Evolutionary conservation across 2,888 invertebrate species (phyloP).

Genomic region (Rhagium mordax): DNA sequence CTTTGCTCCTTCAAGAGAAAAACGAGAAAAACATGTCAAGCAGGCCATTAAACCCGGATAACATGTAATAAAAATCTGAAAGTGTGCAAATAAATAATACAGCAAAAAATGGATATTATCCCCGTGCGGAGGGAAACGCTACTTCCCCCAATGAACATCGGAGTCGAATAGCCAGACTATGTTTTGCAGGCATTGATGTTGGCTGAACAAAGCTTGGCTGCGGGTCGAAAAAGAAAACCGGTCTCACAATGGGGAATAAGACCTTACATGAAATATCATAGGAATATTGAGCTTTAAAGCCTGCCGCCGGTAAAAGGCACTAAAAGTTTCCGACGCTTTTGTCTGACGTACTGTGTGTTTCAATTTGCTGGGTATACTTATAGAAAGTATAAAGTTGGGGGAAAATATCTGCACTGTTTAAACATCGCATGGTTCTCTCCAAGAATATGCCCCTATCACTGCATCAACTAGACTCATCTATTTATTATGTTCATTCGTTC

Average conservation of each 20-base stretch:
- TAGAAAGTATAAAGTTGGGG: too few species aligned
- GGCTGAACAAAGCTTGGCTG: constrained; percentile 25
- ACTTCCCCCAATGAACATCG: constrained; percentile 29
- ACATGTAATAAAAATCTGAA: constrained; percentile 54
- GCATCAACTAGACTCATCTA: too few species aligned
- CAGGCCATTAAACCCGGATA: constrained; percentile 53
- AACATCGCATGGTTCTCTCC: too few species aligned
- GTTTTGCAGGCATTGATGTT: constrained; percentile 35
- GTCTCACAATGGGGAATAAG: constrained; percentile 32
- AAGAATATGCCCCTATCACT: too few species aligned
- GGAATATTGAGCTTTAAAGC: constrained; percentile 30
- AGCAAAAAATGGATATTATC: constrained; percentile 46
- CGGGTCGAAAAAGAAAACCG: constrained; percentile 28
- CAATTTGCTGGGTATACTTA: too few species aligned
- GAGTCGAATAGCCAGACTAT: constrained; percentile 35
- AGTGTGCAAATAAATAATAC: constrained; percentile 54
- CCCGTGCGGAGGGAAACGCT: constrained; percentile 20
- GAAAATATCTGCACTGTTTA: too few species aligned
- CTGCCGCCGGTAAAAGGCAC: constrained; percentile 26
- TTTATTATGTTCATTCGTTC: too few species aligned
- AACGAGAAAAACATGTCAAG: constrained; percentile 44
- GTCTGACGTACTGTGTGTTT: constrained; percentile 22
- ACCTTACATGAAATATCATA: constrained; percentile 34
- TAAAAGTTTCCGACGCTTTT: constrained; percentile 28
- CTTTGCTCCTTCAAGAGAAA: constrained; percentile 20